These are phyloP conservation scores for Eudemis profundana DNA, from an alignment of 2,888 invertebrate genomes.

Conservation along the genomic window DNA sequence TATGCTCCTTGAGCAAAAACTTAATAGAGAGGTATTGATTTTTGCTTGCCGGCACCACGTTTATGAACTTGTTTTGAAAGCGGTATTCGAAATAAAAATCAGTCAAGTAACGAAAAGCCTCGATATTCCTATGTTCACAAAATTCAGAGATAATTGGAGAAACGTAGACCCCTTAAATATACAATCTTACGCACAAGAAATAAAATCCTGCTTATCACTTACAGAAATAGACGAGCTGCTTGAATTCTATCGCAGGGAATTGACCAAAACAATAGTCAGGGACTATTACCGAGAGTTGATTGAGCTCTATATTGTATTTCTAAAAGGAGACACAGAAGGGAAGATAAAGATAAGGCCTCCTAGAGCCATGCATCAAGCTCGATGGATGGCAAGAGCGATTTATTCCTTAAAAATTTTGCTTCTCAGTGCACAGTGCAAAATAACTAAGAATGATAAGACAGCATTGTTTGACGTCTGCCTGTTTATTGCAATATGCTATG, in stretches of 20 bases:
- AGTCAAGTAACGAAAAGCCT: constrained; percentile 28
- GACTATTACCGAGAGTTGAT: neutral
- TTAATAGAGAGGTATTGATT: constrained; percentile 39
- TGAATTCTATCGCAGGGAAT: too few relatives aligned
- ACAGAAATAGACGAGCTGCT: too few relatives aligned
- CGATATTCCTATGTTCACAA: constrained; percentile 36
- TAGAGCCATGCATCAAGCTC: constrained; percentile 39
- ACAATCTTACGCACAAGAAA: neutral
- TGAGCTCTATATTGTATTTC: neutral
- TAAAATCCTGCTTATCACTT: too few relatives aligned
- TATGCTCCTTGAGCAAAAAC: neutral
- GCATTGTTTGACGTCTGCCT: too few relatives aligned
- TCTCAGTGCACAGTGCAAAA: too few relatives aligned
- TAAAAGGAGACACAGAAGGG: constrained; percentile 7
- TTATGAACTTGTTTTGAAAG: constrained; percentile 44
- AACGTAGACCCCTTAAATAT: neutral
- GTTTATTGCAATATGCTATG: too few relatives aligned
- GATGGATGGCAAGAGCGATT: constrained; percentile 34
- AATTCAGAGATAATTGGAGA: neutral
- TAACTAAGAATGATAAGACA: too few relatives aligned
- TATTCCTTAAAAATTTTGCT: too few relatives aligned
- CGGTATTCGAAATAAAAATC: constrained; percentile 40
- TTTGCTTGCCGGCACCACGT: constrained; percentile 46
- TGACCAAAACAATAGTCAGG: neutral
- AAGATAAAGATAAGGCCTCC: constrained; percentile 36